Evolutionary conservation across 2,888 invertebrate genomes (phyloP).

Genomic region (Nipponacmea schrenckii): DNA sequence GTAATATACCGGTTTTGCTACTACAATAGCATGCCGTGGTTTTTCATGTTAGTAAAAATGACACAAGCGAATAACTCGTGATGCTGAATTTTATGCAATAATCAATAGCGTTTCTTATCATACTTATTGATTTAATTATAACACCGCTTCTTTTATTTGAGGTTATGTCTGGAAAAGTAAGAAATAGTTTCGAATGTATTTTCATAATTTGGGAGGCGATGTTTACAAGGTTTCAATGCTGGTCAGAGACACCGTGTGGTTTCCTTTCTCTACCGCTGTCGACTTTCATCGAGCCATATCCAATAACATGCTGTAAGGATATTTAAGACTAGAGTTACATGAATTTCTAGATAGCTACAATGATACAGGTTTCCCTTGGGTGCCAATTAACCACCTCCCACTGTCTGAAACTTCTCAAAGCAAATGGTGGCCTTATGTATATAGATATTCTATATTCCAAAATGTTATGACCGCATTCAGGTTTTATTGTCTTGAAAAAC

Average conservation of each 20-base stretch:
- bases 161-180: no score
- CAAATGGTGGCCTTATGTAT: slow-evolving; percentile 7
- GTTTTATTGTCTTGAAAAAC: background rate
- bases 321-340: slow-evolving; percentile 2
- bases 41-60: no score
- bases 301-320: background rate
- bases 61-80: no score
- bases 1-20: no score
- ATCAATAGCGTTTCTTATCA: no score
- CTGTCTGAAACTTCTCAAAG: background rate
- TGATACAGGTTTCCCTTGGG: background rate
- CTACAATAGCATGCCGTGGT: no score
- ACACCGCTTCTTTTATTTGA: no score
- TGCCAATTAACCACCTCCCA: slow-evolving; percentile 4
- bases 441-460: background rate
- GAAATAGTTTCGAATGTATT: no score
- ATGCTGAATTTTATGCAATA: no score
- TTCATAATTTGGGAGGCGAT: no score
- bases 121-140: no score
- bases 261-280: background rate
- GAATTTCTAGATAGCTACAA: background rate
- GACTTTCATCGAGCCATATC: background rate
- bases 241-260: background rate
- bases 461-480: slow-evolving; percentile 1
- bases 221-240: no score